Evolutionary conservation across 2,113 vertebrate genomes (phyloP).

Genomic region (Trematocara unimaculatum): DNA sequence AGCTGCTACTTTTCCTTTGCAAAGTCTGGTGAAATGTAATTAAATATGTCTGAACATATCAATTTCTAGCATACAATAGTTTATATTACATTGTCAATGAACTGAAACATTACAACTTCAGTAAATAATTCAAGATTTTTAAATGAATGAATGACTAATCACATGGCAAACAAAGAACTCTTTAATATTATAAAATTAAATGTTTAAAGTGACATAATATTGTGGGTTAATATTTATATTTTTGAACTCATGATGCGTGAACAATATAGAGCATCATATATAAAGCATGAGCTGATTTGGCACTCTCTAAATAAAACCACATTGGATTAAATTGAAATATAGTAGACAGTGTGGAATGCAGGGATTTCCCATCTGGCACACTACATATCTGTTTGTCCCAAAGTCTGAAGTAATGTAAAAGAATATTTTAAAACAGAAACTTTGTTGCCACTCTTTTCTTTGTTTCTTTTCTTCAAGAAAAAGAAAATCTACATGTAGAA

Average conservation of each 20-base stretch:
- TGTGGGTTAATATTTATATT: accelerated
- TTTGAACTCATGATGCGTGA: neutral
- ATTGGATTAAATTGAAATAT: accelerated
- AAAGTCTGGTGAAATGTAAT: neutral
- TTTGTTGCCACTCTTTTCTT: neutral
- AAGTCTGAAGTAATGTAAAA: neutral
- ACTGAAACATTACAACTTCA: neutral
- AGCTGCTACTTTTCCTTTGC: neutral
- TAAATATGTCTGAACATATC: neutral
- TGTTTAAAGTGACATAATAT: neutral
- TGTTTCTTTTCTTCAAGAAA: neutral
- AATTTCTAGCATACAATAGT: neutral
- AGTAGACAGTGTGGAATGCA: neutral
- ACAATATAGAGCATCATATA: neutral
- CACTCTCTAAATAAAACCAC: neutral
- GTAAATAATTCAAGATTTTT: neutral
- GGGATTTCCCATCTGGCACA: neutral
- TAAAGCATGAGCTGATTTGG: neutral
- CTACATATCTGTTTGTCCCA: neutral
- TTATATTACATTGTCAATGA: neutral
- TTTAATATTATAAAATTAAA: neutral
- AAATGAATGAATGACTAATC: accelerated
- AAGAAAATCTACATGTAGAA: neutral
- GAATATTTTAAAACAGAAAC: neutral
- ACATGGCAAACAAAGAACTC: neutral